Base-by-base conservation (phyloP, 2,888 invertebrate species). In the Diadegma fenestrale region DNA sequence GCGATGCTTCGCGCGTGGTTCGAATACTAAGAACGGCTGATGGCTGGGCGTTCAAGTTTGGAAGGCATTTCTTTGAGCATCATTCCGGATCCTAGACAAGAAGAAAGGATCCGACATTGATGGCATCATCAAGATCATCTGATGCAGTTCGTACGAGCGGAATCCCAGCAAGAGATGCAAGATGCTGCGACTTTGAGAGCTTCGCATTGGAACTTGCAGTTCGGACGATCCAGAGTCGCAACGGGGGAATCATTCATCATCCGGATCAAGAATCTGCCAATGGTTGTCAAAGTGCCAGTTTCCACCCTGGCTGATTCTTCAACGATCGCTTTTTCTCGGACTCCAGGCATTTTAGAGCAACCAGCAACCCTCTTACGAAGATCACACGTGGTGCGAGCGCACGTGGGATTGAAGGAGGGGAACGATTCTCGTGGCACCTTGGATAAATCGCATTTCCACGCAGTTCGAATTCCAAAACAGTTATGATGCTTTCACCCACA, bases 401-500 rank as follows among this genome's bases (percentile, higher is more conserved):
- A 22, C 45, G 58, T 58, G 58, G 58, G 26, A 45, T 48, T 5
- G 48, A 43, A 12, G n/a, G 14, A n/a, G 43, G 37, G 22, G 48
- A 30, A 17, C 17, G 30, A 48, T 33, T n/a, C 19, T 79, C 26
- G 48, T 37, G 45, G 37, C 48, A 71, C 75, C 76, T 61, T 81
- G 86, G 86, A 90, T 89, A 90, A 90, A 90, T 90, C 88, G 89
- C 75, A 85, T 88, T 88, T 87, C 87, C 87, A 90, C 90, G 89
- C 90, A 89, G 85, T 90, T 88, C 88, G 90, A 90, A 90, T 90
- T 86, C 86, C 61, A 30, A 76, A 75, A 75, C 61, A 69, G 72
- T 72, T 63, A 61, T 58, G 41, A 37, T 61, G 45, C 43, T 73
- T 43, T 63, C 54, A 41, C 58, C 14, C 26, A 51, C 51, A 51